Percentiles rank a stretch among this genome's conserved stretches.
Conservation (phyloP, 2,888 invertebrate genomes). For the Brachyptera putata region DNA sequence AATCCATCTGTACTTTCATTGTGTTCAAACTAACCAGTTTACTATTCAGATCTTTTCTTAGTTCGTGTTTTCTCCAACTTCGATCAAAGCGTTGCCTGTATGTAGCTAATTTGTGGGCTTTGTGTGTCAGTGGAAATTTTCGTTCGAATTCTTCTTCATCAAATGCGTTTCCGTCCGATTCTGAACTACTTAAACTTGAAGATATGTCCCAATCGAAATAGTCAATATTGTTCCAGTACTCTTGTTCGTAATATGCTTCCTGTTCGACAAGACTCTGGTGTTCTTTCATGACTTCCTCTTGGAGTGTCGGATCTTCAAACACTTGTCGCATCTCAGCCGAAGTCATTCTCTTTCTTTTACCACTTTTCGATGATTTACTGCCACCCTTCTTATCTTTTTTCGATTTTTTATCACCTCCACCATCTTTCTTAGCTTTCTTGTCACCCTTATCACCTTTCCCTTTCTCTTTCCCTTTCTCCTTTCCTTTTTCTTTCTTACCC, state of each 20-base stretch:
- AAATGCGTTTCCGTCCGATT: not conserved
- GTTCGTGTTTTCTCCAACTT: not conserved
- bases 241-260: not conserved
- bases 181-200: not conserved
- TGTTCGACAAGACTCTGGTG: not conserved
- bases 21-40: not conserved
- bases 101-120: not conserved
- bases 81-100: not conserved
- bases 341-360: not conserved
- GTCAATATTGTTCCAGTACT: not conserved
- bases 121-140: not conserved
- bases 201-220: slow-evolving; percentile 4
- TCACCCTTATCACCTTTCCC: not conserved
- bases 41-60: not conserved
- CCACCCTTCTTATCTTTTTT: not conserved
- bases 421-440: not conserved
- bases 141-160: not conserved
- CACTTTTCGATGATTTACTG: not conserved
- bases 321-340: not conserved
- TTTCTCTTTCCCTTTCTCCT: not conserved
- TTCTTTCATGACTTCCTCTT: not conserved
- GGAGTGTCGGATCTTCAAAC: not conserved
- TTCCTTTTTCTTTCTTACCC: not conserved
- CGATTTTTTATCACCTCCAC: not conserved
- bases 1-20: not conserved